Conservation (phyloP, 2,113 vertebrate genomes). For the Chlorocebus sabaeus region DNA sequence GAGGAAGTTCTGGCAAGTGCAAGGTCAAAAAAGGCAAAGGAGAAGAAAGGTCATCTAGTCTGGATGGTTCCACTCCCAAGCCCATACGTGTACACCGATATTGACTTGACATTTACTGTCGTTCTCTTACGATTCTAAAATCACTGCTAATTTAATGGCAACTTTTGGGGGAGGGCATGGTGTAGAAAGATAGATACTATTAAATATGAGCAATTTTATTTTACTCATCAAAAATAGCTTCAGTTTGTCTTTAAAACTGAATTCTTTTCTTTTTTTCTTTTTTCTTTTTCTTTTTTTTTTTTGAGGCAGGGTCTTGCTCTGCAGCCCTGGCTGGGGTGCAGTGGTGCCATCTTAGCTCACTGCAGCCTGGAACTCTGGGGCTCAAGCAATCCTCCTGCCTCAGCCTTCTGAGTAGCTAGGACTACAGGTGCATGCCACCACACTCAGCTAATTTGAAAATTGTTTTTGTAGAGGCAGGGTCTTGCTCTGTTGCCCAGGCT, state of each 20-base stretch:
- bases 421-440: no score
- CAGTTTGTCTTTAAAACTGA: not conserved
- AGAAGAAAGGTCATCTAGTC: not conserved
- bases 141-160: not conserved
- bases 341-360: no score
- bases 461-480: no score
- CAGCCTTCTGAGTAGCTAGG: no score
- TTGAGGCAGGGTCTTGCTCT: not conserved
- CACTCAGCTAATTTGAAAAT: no score
- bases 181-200: not conserved
- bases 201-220: not conserved
- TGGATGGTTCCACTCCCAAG: not conserved
- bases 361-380: no score
- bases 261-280: not conserved
- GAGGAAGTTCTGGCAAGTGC: not conserved
- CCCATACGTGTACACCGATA: not conserved
- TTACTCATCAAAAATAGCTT: not conserved
- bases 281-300: not conserved
- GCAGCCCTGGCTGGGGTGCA: no score
- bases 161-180: not conserved
- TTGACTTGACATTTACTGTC: not conserved
- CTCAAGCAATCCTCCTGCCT: no score
- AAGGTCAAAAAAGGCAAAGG: not conserved
- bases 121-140: not conserved
- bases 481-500: no score